Base-by-base conservation (phyloP, 92 coral and sea anemone species). In the Porites evermanni region DNA sequence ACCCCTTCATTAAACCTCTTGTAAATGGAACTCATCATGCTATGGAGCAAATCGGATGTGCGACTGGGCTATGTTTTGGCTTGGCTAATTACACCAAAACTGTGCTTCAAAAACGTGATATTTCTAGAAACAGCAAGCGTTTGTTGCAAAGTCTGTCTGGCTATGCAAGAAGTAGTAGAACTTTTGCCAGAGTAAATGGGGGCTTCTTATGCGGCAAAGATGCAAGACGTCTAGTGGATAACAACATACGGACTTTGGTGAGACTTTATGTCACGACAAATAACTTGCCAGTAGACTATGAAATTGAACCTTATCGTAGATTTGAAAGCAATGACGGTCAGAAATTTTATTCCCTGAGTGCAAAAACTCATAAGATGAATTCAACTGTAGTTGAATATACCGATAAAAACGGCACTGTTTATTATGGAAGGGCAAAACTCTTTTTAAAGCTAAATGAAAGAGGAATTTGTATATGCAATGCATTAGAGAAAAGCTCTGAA, bases 1-100 rank as follows among this genome's bases (percentile, higher is more conserved):
- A 85, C 75, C 77, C 88, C 38, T 75, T 85, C 24, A 61, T 85
- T 4, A 85, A 85, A 26, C 59, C 82, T 24, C 73, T 85, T 63
- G 88, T 85, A 16, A 83, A 85, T 76, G 89, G 89, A 14, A 77
- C 77, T 16, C 86, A 87, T 66, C 87, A 80, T 53, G 87, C 87
- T 6, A 80, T 72, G 80, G 91, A 81, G 64, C 91, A 80, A 53
- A 80, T 87, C 7, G 87, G 75, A 14, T 72, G 82, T 81, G 91
- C 91, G 13, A 72, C 78, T 63, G 90, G 85, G 13, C 90, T 86
- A 51, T 79, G 70, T 53, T 86, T 67, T 72, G 90, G 90, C 38
- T 64, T 86, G 56, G 8, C 70, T 12, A 78, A 71, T 10, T 86
- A 53, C 71, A 79, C 47, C 16, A 70, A 79, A 63, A 19, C 26